Conservation (phyloP, 2,113 vertebrate species). For the Oostethus manadensis region DNA sequence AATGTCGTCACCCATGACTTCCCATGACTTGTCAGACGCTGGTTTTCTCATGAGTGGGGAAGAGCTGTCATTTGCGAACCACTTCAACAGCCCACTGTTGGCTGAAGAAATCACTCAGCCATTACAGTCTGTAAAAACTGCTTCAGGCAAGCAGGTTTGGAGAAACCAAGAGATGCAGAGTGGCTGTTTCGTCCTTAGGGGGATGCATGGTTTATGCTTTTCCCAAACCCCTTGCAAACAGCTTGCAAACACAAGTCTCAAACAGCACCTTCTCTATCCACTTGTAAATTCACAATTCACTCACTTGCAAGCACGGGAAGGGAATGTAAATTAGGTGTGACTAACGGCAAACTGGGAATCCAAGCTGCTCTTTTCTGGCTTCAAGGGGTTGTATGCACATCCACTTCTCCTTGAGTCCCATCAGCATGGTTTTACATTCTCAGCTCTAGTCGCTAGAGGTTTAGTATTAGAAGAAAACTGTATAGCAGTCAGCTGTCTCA, state of each 20-base stretch:
- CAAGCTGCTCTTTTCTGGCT: constrained; percentile 49
- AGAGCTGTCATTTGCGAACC: constrained; percentile 56
- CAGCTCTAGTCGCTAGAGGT: constrained; percentile 47
- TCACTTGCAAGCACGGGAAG: constrained; percentile 51
- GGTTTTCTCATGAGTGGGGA: constrained; percentile 46
- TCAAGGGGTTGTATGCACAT: constrained; percentile 57
- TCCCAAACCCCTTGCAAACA: constrained; percentile 53
- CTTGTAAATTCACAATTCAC: constrained; percentile 56
- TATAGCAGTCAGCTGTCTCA: too few relatives aligned
- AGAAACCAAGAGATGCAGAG: constrained; percentile 34
- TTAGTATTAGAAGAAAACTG: constrained; percentile 2
- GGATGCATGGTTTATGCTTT: constrained; percentile 39
- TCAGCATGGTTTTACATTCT: constrained; percentile 47
- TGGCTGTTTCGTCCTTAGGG: constrained; percentile 47
- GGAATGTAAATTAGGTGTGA: constrained; percentile 70
- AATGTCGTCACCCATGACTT: constrained; percentile 33
- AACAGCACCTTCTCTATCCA: constrained; percentile 60
- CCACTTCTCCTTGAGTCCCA: constrained; percentile 45
- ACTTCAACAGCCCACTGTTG: constrained; percentile 37
- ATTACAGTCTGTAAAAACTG: constrained; percentile 58
- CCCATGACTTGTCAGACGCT: constrained; percentile 45
- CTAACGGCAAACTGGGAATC: constrained; percentile 64
- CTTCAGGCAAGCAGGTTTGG: constrained; percentile 53
- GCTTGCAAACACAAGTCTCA: constrained; percentile 58
- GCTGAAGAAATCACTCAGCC: constrained; percentile 57